These are phyloP conservation scores for Acrobeloides nanus DNA, from an alignment of 2,888 invertebrate species.

Conservation along the genomic window DNA sequence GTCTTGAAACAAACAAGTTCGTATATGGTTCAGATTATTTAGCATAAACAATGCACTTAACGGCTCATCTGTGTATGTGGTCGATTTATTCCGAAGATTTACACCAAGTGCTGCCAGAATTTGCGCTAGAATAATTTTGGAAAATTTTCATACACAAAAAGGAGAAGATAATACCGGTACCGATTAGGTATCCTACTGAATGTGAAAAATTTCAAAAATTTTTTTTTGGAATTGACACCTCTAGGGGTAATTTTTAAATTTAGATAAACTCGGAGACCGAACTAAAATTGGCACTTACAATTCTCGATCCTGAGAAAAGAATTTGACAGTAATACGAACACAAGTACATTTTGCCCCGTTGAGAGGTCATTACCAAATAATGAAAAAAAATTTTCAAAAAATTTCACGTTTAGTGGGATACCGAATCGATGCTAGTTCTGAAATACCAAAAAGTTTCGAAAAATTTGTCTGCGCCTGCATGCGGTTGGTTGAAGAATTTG, in stretches of 20 bases:
- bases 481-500: not conserved
- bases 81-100: conserved; percentile 27
- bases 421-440: too few relatives aligned
- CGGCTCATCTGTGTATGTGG: conserved; percentile 22
- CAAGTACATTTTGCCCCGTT: too few relatives aligned
- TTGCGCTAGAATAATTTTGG: conserved; percentile 22
- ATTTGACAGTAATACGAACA: too few relatives aligned
- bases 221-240: not conserved
- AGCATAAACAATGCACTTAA: conserved; percentile 27
- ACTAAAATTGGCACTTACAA: too few relatives aligned
- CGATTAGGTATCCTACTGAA: too few relatives aligned
- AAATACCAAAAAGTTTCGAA: conserved; percentile 7
- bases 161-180: not conserved
- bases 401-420: too few relatives aligned
- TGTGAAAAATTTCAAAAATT: too few relatives aligned
- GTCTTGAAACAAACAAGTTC: conserved; percentile 13
- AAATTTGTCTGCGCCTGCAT: not conserved
- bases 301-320: too few relatives aligned
- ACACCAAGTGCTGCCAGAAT: conserved; percentile 28
- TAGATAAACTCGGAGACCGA: too few relatives aligned
- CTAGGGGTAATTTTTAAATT: too few relatives aligned
- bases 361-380: too few relatives aligned
- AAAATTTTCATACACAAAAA: not conserved
- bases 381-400: too few relatives aligned
- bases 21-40: conserved; percentile 48